These are phyloP conservation scores for Agriotes lineatus DNA, from an alignment of 2,888 invertebrate species.

Conservation along the genomic window DNA sequence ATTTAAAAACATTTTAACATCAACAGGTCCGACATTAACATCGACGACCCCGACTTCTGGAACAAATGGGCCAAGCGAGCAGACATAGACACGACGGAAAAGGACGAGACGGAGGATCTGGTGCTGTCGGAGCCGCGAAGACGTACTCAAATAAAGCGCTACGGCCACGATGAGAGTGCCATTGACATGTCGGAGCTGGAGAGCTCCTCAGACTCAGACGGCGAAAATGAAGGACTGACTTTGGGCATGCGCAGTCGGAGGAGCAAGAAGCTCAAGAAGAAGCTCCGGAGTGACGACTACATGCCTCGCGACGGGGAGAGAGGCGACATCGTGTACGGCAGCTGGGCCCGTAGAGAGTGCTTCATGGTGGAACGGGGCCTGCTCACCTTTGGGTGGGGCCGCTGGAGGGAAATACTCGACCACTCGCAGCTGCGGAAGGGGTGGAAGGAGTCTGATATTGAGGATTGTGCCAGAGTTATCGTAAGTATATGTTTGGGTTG, in stretches of 20 bases:
- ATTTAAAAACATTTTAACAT: no score
- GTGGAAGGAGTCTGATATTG: slow-evolving; percentile 91
- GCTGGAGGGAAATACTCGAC: slow-evolving; percentile 95
- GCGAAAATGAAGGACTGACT: slow-evolving; percentile 79
- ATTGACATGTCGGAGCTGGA: slow-evolving; percentile 96
- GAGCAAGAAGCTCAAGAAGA: slow-evolving; percentile 78
- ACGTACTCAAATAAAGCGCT: slow-evolving; percentile 95
- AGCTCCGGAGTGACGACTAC: slow-evolving; percentile 81
- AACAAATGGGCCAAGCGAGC: slow-evolving; percentile 99
- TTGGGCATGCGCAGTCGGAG: slow-evolving; percentile 73
- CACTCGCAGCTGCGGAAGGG: slow-evolving; percentile 93
- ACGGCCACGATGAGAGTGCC: slow-evolving; percentile 93
- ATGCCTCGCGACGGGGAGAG: slow-evolving; percentile 80
- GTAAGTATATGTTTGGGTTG: no score
- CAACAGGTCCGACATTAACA: slow-evolving; percentile 98
- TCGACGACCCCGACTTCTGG: slow-evolving; percentile 99
- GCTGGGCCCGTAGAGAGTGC: slow-evolving; percentile 95
- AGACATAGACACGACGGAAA: slow-evolving; percentile 95
- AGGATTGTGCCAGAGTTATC: slow-evolving; percentile 97
- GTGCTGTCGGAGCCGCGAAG: slow-evolving; percentile 96
- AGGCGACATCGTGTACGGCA: slow-evolving; percentile 88
- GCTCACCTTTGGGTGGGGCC: slow-evolving; percentile 96
- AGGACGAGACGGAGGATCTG: slow-evolving; percentile 89
- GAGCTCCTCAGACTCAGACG: slow-evolving; percentile 86
- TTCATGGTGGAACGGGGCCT: slow-evolving; percentile 97